These are phyloP conservation scores for Drosophila recens DNA, from an alignment of 2,888 invertebrate species.

Conservation along the genomic window DNA sequence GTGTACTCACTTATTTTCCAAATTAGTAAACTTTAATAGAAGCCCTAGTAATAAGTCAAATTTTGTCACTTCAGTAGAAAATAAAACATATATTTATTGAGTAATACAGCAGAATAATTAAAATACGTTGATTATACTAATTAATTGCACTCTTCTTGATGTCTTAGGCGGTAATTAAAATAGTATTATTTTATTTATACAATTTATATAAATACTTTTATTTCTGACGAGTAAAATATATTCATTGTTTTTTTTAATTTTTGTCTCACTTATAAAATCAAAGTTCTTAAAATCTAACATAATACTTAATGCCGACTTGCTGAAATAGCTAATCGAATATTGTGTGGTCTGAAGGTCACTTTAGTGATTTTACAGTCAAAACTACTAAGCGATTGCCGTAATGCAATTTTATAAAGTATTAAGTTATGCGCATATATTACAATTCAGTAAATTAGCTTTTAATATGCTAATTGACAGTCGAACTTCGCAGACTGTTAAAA, in stretches of 20 bases:
- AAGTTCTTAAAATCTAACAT: conserved; percentile 14
- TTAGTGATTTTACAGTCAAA: conserved; percentile 49
- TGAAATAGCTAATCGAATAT: conserved; percentile 14
- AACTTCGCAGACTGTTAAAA: not conserved
- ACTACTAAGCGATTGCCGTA: conserved; percentile 14
- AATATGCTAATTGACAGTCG: conserved; percentile 2
- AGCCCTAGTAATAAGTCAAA: not conserved
- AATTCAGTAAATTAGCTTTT: conserved; percentile 11
- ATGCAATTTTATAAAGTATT: not conserved
- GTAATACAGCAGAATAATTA: not conserved
- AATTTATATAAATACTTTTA: conserved; percentile 4
- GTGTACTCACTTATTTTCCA: not conserved
- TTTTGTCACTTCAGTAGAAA: not conserved
- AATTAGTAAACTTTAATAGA: not conserved
- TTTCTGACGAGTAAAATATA: not conserved
- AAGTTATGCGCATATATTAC: conserved; percentile 10
- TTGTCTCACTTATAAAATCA: not conserved
- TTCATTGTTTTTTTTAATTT: not conserved
- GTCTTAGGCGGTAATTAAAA: conserved; percentile 2
- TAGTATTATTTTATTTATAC: not conserved
- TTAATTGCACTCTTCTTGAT: conserved; percentile 3
- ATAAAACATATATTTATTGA: conserved; percentile 1
- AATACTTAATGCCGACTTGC: conserved; percentile 31
- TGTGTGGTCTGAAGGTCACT: conserved; percentile 52
- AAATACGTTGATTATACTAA: not conserved